These are phyloP conservation scores for Calypte anna DNA, from an alignment of 2,113 vertebrate genomes.

Conservation along the genomic window DNA sequence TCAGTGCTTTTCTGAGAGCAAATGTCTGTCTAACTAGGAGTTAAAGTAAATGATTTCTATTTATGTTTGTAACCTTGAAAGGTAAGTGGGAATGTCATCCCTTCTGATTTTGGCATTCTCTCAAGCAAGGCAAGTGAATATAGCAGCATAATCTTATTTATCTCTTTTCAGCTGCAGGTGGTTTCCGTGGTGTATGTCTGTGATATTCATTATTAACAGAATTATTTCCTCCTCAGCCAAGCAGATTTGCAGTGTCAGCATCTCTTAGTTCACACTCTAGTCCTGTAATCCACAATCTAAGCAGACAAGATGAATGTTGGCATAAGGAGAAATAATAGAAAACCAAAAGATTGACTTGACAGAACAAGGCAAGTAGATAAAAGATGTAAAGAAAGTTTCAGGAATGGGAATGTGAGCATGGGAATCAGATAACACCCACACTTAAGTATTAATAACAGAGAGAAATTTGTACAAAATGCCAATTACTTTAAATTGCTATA, in stretches of 20 bases:
- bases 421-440: background rate
- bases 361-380: background rate
- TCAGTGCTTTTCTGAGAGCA: background rate
- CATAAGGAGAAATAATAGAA: background rate
- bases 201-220: slow-evolving; percentile 55
- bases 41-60: slow-evolving; percentile 35
- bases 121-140: slow-evolving; percentile 1
- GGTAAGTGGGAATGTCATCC: background rate
- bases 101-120: slow-evolving; percentile 43
- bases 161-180: slow-evolving; percentile 39
- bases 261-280: background rate
- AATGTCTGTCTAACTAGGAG: background rate
- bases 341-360: background rate
- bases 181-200: slow-evolving; percentile 24
- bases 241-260: slow-evolving; percentile 47
- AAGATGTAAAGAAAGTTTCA: background rate
- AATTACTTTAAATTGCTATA: background rate
- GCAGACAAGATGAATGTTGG: background rate
- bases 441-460: background rate
- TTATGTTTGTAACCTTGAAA: slow-evolving; percentile 49
- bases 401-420: background rate
- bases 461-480: background rate
- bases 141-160: slow-evolving; percentile 40
- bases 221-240: slow-evolving; percentile 22
- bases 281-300: background rate